Evolutionary conservation across 2,888 invertebrate species (phyloP), one percentile per base, ranked within the genome.

Genomic region (Agrilus biguttatus): DNA sequence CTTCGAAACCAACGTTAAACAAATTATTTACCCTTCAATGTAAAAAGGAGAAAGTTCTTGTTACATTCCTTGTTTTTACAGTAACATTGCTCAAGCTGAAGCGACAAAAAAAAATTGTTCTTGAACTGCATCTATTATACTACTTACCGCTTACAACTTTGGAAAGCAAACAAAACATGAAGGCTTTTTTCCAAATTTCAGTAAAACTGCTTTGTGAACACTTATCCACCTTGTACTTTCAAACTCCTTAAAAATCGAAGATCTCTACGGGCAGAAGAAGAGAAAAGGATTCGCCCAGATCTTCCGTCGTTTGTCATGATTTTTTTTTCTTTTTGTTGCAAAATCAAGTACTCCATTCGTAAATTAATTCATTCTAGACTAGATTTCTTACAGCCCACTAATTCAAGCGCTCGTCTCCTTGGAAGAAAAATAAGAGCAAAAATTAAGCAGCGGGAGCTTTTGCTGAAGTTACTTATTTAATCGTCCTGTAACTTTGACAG

Each of bases 381-480:
- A 64, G 63, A 64, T 59, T 60, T 59, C 56, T 58, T 53, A 63
- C 61, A 65, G 62, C 62, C 62, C 58, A 54, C 49, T 53, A 50
- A 45, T 43, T 39, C 41, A 45, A 45, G 39, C 40, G 43, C 40
- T 51, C 49, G 51, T 44, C 43, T 44, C 40, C 41, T 42, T 46
- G 21, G 12, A 33, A 36, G 37, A 44, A 40, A 28, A 28, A 28
- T 5, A 28, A 13, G 28, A 28, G 32, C 28, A 39, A 23, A 39
- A 39, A 39, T 13, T 23, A 39, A 28, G 14, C 32, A 21, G 28
- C 28, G 28, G 28, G 28, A 28, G 28, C 10, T 28, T 28, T 28
- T 28, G 2, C 10, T 28, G 8, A 8, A 28, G 8, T 28, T 28
- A 6, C 6, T 7, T 5, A 5, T 21, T 21, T 21, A 21, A 5